Evolutionary conservation across 1,140 invertebrate species (phyloP), one percentile per base, ranked within the genome.

Genomic region (Antheraea pernyi): DNA sequence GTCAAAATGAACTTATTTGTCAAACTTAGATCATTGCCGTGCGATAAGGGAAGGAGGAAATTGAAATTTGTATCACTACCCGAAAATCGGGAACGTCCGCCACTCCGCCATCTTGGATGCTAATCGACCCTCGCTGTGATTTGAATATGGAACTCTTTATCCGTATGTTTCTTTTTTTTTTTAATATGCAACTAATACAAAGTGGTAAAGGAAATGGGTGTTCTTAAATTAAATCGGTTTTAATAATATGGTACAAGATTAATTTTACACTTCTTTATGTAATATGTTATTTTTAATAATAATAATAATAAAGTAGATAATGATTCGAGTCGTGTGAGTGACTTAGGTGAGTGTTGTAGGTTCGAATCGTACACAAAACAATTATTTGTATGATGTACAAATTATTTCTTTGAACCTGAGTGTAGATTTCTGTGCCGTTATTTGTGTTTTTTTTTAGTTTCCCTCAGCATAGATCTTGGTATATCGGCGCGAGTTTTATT

Each of bases 1-100:
- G 84, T 88, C 88, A 90, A 89, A 90, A 90, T 84, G 84, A 90
- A 86, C 86, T 84, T 88, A 90, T 90, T 90, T 90, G 88, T 90
- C 88, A 90, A 86, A 88, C 84, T 82, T 79, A 89, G 88, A 91
- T 91, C 84, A 86, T 77, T 79, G 78, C 69, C 72, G 69, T 66
- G 71, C 75, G 88, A 91, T 91, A 91, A 87, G 66, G 73, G 68
- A 81, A 81, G 80, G 85, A 91, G 88, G 88, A 91, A 91, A 91
- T 91, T 91, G 88, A 87, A 89, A 87, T 91, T 81, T 86, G 85
- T 89, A 91, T 91, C 88, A 81, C 84, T 81, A 84, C 77, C 78
- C 81, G 81, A 87, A 90, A 89, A 90, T 89, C 86, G 75, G 79
- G 77, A 73, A 65, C 74, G 78, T 58, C 67, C 60, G 83, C 86